Conservation (phyloP, 2,888 invertebrate genomes). For the Gymnocheta viridis region DNA sequence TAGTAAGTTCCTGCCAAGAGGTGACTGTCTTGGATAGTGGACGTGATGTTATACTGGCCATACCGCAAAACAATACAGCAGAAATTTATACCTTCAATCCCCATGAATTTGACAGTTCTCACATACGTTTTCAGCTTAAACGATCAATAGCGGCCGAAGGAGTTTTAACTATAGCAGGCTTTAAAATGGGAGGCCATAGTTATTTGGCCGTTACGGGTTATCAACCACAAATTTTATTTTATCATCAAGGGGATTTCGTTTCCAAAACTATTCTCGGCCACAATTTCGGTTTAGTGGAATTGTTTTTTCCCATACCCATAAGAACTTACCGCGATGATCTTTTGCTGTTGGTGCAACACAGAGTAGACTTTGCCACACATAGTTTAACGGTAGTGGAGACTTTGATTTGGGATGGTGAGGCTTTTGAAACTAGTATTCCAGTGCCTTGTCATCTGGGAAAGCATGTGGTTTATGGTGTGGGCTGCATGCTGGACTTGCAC, state of each 20-base stretch:
- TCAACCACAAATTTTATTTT: slow-evolving; percentile 79
- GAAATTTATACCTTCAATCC: slow-evolving; percentile 77
- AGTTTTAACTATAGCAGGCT: slow-evolving; percentile 76
- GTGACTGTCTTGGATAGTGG: slow-evolving; percentile 78
- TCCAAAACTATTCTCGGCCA: slow-evolving; percentile 79
- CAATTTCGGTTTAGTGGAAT: slow-evolving; percentile 79
- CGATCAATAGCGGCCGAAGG: slow-evolving; percentile 73
- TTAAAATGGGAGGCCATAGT: slow-evolving; percentile 81
- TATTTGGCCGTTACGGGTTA: slow-evolving; percentile 80
- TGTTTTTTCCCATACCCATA: slow-evolving; percentile 79
- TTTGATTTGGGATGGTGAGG: slow-evolving; percentile 81
- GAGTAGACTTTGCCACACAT: slow-evolving; percentile 79
- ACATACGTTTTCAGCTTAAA: slow-evolving; percentile 70
- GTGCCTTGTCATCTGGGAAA: slow-evolving; percentile 77
- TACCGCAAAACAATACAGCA: slow-evolving; percentile 76
- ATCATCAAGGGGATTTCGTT: slow-evolving; percentile 77
- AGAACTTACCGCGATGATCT: slow-evolving; percentile 81
- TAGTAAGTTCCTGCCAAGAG: slow-evolving; percentile 73
- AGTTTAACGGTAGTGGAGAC: slow-evolving; percentile 78
- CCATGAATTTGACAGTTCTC: slow-evolving; percentile 68
- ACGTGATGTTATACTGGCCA: slow-evolving; percentile 77
- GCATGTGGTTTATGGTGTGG: slow-evolving; percentile 74
- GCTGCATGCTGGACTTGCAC: slow-evolving; percentile 79
- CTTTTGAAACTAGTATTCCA: slow-evolving; percentile 78
- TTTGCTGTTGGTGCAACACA: slow-evolving; percentile 81